Evolutionary conservation across 2,113 vertebrate species (phyloP).

Genomic region (Chascanopsetta lugubris): DNA sequence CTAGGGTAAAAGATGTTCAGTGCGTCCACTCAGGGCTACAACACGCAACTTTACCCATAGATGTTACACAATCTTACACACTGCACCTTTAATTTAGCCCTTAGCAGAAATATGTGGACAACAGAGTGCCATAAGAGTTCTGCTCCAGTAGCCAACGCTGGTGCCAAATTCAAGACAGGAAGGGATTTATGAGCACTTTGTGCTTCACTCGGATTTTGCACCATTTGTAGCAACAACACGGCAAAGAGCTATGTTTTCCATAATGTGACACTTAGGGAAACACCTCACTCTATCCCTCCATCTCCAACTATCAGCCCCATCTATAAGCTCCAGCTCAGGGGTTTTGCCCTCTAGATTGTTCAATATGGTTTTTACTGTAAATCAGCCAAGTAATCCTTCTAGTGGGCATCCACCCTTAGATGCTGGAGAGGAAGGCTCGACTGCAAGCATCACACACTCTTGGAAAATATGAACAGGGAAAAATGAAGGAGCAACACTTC

Average conservation of each 20-base stretch:
- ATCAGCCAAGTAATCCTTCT: slow-evolving; percentile 53
- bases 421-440: slow-evolving; percentile 27
- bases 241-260: slow-evolving; percentile 20
- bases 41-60: too few relatives aligned
- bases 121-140: too few relatives aligned
- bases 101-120: too few relatives aligned
- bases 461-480: slow-evolving; percentile 71
- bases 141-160: too few relatives aligned
- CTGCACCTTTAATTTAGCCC: too few relatives aligned
- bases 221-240: background rate
- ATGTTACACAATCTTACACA: too few relatives aligned
- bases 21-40: too few relatives aligned
- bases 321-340: slow-evolving; percentile 49
- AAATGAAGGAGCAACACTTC: slow-evolving; percentile 60
- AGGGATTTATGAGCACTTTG: background rate
- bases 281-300: slow-evolving; percentile 14
- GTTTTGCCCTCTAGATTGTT: slow-evolving; percentile 48
- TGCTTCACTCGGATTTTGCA: background rate
- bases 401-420: slow-evolving; percentile 46
- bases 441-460: slow-evolving; percentile 50
- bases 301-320: slow-evolving; percentile 26
- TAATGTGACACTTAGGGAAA: slow-evolving; percentile 12
- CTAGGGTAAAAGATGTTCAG: too few relatives aligned
- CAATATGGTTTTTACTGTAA: slow-evolving; percentile 50
- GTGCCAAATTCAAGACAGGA: too few relatives aligned